A percentile compares a stretch with the other conserved stretches of the same genome.
phyloP scores from a whole-genome alignment of 2,113 vertebrate species.

The Sphaerodactylus townsendi region DNA sequence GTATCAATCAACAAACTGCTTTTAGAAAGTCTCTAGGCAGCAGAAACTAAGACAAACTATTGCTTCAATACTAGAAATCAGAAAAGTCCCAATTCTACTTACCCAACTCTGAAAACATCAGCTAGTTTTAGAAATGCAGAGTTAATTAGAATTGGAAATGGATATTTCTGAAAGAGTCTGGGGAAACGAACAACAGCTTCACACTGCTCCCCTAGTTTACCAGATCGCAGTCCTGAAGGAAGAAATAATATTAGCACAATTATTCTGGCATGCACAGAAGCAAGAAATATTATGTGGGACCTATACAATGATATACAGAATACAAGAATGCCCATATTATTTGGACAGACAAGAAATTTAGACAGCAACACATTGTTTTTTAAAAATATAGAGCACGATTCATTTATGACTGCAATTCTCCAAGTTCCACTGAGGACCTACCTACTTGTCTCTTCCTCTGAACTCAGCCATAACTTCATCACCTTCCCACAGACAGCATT shows the following conservation, averaged over 20 bases:
- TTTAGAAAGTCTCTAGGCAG: accelerated
- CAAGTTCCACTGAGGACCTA: too few species aligned
- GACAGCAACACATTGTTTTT: too few species aligned
- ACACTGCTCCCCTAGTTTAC: conserved; percentile 95
- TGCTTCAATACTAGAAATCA: accelerated
- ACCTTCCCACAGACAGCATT: too few species aligned
- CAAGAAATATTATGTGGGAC: neutral
- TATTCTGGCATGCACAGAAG: neutral
- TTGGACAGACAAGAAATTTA: too few species aligned
- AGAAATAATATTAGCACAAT: accelerated
- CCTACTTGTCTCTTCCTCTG: too few species aligned
- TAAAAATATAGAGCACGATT: too few species aligned
- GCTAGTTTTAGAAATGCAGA: conserved; percentile 96
- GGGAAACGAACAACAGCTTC: conserved; percentile 97
- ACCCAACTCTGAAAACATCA: conserved; percentile 97
- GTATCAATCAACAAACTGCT: accelerated
- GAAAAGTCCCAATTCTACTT: conserved; percentile 26
- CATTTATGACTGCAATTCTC: too few species aligned
- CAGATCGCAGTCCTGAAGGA: conserved; percentile 86
- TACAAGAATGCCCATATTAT: too few species aligned
- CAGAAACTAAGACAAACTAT: accelerated
- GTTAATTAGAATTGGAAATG: conserved; percentile 97
- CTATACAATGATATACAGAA: too few species aligned
- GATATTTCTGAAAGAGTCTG: conserved; percentile 97
- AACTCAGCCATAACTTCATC: too few species aligned